Percentiles rank a stretch among this genome's conserved stretches.
Evolutionary conservation across 2,797 vertebrate genomes (phyloP).

Genomic region (Mergus octosetaceus): DNA sequence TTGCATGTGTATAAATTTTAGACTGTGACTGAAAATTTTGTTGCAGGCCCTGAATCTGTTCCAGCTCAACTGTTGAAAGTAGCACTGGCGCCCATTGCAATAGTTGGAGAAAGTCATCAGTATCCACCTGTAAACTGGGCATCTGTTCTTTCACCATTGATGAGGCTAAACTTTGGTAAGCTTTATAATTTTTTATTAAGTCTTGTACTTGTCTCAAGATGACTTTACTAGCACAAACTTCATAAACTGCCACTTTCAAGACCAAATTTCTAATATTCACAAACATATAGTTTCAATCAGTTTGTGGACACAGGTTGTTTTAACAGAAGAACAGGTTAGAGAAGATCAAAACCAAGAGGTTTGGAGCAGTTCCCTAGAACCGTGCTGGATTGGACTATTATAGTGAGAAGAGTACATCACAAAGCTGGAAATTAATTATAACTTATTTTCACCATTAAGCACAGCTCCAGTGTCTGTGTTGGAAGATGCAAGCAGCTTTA

Average conservation of each 20-base stretch:
- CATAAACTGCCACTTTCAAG: not conserved
- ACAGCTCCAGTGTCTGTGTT: not conserved
- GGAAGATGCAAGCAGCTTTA: not conserved
- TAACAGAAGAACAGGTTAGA: not conserved
- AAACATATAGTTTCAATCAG: not conserved
- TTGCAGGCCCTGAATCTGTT: slow-evolving; percentile 86
- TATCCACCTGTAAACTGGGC: slow-evolving; percentile 95
- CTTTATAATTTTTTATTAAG: not conserved
- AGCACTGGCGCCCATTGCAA: slow-evolving; percentile 81
- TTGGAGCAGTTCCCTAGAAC: not conserved
- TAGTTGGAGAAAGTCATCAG: slow-evolving; percentile 83
- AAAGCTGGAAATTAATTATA: not conserved
- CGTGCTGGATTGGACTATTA: not conserved
- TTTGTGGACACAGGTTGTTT: not conserved
- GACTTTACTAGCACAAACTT: not conserved
- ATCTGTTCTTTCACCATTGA: slow-evolving; percentile 88
- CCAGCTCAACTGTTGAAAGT: slow-evolving; percentile 80
- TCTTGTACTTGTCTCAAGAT: not conserved
- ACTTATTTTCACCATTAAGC: not conserved
- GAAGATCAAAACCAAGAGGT: not conserved
- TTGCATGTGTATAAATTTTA: not conserved
- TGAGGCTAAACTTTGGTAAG: slow-evolving; percentile 91
- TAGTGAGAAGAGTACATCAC: not conserved
- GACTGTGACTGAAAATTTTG: not conserved
- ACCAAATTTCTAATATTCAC: not conserved